These are phyloP conservation scores for Idaea aversata DNA, from an alignment of 2,888 invertebrate species.

Conservation along the genomic window DNA sequence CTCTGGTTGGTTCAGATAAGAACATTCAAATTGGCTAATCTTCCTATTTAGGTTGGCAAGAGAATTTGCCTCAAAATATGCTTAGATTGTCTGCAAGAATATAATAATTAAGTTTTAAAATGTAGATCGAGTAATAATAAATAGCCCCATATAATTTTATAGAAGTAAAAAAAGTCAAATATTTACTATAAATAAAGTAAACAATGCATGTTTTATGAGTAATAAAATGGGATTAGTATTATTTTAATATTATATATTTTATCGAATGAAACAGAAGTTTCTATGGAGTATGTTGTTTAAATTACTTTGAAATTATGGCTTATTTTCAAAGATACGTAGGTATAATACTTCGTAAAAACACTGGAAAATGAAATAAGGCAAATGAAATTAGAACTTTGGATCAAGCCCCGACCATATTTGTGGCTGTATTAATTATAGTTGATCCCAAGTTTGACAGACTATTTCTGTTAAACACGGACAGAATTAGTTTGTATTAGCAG, in stretches of 20 bases:
- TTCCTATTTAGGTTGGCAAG: not conserved
- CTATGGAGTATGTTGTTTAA: not conserved
- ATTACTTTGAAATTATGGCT: not conserved
- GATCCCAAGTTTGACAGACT: too few species aligned
- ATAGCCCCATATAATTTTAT: not conserved
- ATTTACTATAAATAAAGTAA: not conserved
- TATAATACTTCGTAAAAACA: not conserved
- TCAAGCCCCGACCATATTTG: too few species aligned
- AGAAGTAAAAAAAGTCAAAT: not conserved
- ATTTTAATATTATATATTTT: not conserved
- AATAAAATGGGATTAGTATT: not conserved
- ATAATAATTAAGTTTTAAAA: not conserved
- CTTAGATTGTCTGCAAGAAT: not conserved
- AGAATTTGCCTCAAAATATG: not conserved
- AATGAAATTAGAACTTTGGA: too few species aligned
- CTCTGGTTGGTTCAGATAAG: not conserved
- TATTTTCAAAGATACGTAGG: not conserved
- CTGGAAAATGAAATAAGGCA: too few species aligned
- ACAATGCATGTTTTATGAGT: constrained; percentile 5
- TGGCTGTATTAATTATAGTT: too few species aligned
- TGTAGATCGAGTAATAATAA: not conserved
- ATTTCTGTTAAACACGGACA: too few species aligned
- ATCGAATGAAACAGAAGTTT: not conserved
- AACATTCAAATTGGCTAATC: not conserved
- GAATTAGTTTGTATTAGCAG: too few species aligned